These are phyloP conservation scores for Peromyscus polionotus DNA, from an alignment of 2,113 vertebrate species.

Conservation along the genomic window DNA sequence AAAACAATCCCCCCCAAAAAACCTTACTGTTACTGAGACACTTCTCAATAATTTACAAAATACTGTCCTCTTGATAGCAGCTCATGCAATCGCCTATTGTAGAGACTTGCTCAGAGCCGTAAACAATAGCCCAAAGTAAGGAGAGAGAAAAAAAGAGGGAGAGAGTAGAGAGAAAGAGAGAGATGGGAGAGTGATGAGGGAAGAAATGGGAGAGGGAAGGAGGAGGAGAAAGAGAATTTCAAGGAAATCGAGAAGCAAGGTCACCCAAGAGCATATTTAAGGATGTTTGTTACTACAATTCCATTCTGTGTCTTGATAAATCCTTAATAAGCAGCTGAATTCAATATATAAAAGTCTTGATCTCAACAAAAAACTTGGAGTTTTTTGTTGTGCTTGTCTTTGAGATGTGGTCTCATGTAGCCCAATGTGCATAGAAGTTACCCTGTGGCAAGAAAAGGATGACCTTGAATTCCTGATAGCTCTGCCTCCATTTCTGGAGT, in stretches of 20 bases:
- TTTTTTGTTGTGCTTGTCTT: neutral
- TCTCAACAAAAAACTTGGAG: neutral
- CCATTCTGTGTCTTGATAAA: neutral
- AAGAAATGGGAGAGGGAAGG: neutral
- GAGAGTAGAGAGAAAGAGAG: neutral
- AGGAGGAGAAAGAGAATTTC: neutral
- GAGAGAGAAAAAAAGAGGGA: neutral
- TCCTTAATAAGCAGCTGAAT: neutral
- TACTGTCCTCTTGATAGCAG: neutral
- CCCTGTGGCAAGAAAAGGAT: neutral
- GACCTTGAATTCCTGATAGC: neutral
- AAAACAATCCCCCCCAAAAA: neutral
- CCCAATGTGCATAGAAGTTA: neutral
- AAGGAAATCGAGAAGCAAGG: neutral
- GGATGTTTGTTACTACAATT: neutral
- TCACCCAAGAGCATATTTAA: neutral
- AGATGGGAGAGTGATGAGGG: neutral
- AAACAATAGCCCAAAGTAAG: neutral
- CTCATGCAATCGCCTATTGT: neutral
- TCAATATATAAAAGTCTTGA: neutral
- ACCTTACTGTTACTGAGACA: neutral
- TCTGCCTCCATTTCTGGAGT: neutral
- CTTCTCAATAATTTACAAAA: neutral
- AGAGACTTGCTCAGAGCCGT: neutral
- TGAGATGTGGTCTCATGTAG: neutral